Evolutionary conservation across 2,888 invertebrate genomes (phyloP), one percentile per base, ranked within the genome.

Genomic region (Pheosia gnoma): DNA sequence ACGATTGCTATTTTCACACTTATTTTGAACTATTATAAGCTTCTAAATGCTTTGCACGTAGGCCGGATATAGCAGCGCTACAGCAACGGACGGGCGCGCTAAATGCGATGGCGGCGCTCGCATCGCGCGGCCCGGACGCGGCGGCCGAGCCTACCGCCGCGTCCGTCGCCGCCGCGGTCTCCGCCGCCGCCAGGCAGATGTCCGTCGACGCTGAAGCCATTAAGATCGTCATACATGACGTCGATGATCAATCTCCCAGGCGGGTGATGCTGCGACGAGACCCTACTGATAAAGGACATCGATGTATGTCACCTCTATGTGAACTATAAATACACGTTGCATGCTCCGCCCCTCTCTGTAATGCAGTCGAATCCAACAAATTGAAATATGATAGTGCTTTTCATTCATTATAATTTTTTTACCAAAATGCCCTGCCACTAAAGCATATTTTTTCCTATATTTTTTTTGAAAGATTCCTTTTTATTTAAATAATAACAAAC

Each of bases 181-280:
- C 8, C 25, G 95, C 96, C 1, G 95, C 96, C 9, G 94, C 97
- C 54, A 94, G 98, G 5, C 98, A 98, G 82, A 97, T 97, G 81
- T 97, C 98, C 36, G 97, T 97, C 65, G 98, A 98, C 81, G 98
- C 98, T 1, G 98, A 98, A 85, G 97, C 97, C 70, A 98, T 98
- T 79, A 96, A 98, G 85, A 98, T 98, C 74, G 98, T 98, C 72
- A 98, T 98, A 79, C 98, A 98, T 82, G 98, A 98, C 85, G 98
- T 98, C 11, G 98, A 98, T 87, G 97, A 97, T 66, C 94, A 95
- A 72, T 94, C 97, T 41, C 97, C 97, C 74, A 94, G 96, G 64
- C 95, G 97, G 72, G 96, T 97, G 59, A 93, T 96, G 10, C 90
- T 97, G 60, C 94, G 97, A 60, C 95, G 96, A 67, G 97, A 97